Evolutionary conservation across 2,113 vertebrate species (phyloP).

Genomic region (Lonchura striata): DNA sequence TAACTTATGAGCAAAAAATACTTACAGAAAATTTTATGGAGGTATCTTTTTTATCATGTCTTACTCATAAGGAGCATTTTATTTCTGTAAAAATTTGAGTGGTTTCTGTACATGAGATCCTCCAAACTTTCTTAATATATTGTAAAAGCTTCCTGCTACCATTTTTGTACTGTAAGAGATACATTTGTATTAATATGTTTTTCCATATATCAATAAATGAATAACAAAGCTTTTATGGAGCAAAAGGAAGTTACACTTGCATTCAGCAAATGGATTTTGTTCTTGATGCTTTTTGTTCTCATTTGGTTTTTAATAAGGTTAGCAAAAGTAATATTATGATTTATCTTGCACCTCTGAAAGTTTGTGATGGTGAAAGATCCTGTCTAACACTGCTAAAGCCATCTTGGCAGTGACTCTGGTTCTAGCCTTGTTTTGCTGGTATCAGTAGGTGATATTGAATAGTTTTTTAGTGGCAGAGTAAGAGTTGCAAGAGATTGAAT

Average conservation of each 20-base stretch:
- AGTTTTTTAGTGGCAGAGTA: background rate
- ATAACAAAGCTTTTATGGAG: background rate
- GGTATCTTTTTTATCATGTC: background rate
- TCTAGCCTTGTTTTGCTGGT: background rate
- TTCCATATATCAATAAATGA: background rate
- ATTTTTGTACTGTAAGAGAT: background rate
- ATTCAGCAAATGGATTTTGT: background rate
- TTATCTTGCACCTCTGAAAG: background rate
- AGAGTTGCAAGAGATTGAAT: background rate
- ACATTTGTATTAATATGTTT: background rate
- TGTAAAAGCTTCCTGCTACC: background rate
- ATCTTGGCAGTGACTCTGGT: background rate
- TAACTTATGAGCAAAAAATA: background rate
- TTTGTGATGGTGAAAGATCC: background rate
- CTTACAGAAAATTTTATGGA: background rate
- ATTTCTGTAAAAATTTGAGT: background rate
- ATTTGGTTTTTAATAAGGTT: background rate
- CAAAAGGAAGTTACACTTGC: background rate
- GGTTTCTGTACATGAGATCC: background rate
- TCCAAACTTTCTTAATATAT: background rate
- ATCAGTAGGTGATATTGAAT: background rate
- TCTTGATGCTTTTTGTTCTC: background rate
- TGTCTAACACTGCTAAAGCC: background rate
- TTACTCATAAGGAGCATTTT: background rate
- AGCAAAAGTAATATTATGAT: background rate